Percentiles rank a stretch among this genome's conserved stretches.
phyloP scores from a whole-genome alignment of 1,140 invertebrate genomes.

The Rhyacophila brunnea region DNA sequence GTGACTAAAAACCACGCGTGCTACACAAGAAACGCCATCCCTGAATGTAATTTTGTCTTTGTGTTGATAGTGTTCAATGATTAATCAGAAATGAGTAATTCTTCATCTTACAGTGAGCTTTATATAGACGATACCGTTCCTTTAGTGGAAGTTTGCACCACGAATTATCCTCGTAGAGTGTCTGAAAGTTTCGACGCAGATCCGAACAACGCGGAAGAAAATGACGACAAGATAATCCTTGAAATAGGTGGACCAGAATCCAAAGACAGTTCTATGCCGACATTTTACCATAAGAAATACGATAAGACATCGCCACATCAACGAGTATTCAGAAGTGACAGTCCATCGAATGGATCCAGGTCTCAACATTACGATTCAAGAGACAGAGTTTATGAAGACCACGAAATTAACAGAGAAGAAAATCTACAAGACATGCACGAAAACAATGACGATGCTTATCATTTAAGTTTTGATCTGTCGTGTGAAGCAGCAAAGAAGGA shows the following conservation, averaged over 20 bases:
- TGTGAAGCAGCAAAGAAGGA: constrained; percentile 32
- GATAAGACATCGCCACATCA: constrained; percentile 53
- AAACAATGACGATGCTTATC: constrained; percentile 38
- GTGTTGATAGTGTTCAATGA: constrained; percentile 1
- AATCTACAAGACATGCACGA: constrained; percentile 31
- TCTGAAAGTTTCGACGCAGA: constrained; percentile 28
- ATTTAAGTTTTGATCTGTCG: constrained; percentile 18
- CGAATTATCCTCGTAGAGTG: constrained; percentile 28
- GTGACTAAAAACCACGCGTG: constrained; percentile 26
- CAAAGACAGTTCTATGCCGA: constrained; percentile 31
- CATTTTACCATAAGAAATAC: constrained; percentile 54
- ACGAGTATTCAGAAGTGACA: constrained; percentile 48
- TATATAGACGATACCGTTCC: constrained; percentile 19
- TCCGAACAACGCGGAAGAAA: constrained; percentile 18
- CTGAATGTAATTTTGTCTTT: background rate
- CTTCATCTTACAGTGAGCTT: constrained; percentile 22
- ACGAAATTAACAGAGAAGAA: constrained; percentile 38
- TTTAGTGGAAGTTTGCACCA: constrained; percentile 24
- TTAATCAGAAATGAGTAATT: constrained; percentile 22
- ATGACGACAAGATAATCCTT: constrained; percentile 41
- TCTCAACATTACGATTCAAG: constrained; percentile 16
- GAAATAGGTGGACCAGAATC: constrained; percentile 51
- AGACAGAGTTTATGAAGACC: constrained; percentile 20
- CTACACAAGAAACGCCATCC: background rate
- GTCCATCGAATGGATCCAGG: constrained; percentile 1